phyloP scores from a whole-genome alignment of 2,797 vertebrate genomes.

The Cossypha polioptera region DNA sequence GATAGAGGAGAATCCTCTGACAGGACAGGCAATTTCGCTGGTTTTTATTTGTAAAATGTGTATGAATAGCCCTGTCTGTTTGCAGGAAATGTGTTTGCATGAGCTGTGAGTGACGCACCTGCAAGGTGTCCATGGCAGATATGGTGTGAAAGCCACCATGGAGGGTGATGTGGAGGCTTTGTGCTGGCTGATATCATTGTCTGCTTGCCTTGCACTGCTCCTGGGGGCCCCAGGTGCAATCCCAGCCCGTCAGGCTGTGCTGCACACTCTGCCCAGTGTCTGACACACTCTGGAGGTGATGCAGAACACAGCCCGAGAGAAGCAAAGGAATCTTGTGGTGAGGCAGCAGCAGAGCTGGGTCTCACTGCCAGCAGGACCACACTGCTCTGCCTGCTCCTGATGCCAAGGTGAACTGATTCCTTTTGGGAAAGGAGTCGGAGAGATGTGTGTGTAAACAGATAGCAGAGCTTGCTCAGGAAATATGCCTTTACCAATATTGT shows the following conservation, averaged over 20 bases:
- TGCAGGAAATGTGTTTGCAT: not conserved
- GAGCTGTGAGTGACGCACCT: fast-evolving
- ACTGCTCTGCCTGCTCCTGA: not conserved
- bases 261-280: not conserved
- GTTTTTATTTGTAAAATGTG: not conserved
- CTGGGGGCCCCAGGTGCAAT: not conserved
- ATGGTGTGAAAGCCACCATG: fast-evolving
- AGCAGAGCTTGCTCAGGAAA: not conserved
- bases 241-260: not conserved
- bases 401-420: not conserved
- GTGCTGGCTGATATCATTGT: not conserved
- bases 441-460: not conserved
- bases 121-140: not conserved
- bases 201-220: not conserved
- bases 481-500: not conserved
- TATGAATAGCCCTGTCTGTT: not conserved
- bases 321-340: not conserved
- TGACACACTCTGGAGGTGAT: fast-evolving
- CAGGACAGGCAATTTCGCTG: not conserved
- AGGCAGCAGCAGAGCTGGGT: not conserved
- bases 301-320: fast-evolving
- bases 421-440: not conserved
- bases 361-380: not conserved
- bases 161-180: not conserved
- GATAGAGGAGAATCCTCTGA: not conserved